Evolutionary conservation across 2,888 invertebrate genomes (phyloP).

Genomic region (Cryptocheilus praepositus): DNA sequence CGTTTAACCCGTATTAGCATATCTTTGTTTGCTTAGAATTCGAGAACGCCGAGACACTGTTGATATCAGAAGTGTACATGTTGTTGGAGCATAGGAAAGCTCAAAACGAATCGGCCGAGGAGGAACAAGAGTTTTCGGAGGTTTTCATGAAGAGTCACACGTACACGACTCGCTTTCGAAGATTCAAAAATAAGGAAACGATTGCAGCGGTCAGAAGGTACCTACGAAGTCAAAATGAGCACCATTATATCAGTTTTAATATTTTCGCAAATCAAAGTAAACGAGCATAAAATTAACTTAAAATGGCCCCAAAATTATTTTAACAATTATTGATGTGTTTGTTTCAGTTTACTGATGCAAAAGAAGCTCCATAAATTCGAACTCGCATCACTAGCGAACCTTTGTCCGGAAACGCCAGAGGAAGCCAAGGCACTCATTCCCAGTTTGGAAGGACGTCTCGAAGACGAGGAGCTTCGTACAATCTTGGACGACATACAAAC

Average conservation of each 20-base stretch:
- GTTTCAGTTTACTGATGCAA: constrained; percentile 88
- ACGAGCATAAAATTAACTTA: too few species aligned
- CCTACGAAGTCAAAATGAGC: constrained; percentile 48
- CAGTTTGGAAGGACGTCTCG: constrained; percentile 96
- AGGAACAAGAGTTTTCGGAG: constrained; percentile 98
- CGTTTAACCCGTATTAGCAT: too few species aligned
- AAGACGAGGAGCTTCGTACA: constrained; percentile 97
- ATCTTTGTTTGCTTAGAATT: constrained; percentile 83
- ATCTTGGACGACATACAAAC: constrained; percentile 98
- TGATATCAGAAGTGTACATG: constrained; percentile 98
- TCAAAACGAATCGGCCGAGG: constrained; percentile 98
- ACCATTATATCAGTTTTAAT: too few species aligned
- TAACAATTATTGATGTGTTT: constrained; percentile 15
- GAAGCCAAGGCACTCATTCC: constrained; percentile 99
- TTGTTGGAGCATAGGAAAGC: constrained; percentile 96
- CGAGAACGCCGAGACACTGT: constrained; percentile 97
- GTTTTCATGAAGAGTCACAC: constrained; percentile 98
- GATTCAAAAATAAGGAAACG: constrained; percentile 98
- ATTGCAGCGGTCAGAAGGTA: constrained; percentile 97
- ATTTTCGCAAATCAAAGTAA: too few species aligned
- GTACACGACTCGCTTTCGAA: constrained; percentile 96
- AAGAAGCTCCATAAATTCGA: constrained; percentile 99
- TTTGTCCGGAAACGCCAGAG: constrained; percentile 99
- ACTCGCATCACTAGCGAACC: constrained; percentile 95
- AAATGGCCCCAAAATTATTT: background rate